These are phyloP conservation scores for Malurus alboscapulatus DNA, from an alignment of 2,113 vertebrate genomes.

Conservation along the genomic window DNA sequence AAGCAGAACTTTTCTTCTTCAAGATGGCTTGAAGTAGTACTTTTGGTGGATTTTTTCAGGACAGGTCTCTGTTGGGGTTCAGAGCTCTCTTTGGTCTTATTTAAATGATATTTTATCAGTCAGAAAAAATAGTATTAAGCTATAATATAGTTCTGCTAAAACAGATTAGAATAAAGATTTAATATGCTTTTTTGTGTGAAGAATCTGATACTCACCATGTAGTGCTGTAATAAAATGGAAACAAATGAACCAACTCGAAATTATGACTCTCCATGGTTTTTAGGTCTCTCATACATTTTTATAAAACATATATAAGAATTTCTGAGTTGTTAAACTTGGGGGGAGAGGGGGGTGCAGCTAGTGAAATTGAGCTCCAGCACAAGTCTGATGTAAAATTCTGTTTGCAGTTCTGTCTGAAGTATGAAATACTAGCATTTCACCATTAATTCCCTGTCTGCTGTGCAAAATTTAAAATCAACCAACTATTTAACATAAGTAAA, in stretches of 20 bases:
- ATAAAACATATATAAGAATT: constrained; percentile 70
- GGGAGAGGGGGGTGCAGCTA: background rate
- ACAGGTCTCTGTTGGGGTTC: constrained; percentile 42
- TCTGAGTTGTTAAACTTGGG: constrained; percentile 69
- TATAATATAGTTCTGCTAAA: constrained; percentile 74
- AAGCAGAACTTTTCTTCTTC: constrained; percentile 40
- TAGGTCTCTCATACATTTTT: constrained; percentile 72
- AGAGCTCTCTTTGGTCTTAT: constrained; percentile 67
- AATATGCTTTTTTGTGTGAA: constrained; percentile 69
- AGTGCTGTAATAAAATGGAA: constrained; percentile 73
- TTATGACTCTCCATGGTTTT: constrained; percentile 77
- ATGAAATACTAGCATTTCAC: background rate
- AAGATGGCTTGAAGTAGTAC: constrained; percentile 2
- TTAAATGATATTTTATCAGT: constrained; percentile 73
- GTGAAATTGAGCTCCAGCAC: constrained; percentile 44
- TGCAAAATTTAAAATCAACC: background rate
- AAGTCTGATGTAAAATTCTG: constrained; percentile 7
- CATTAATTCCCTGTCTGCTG: background rate
- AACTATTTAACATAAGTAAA: background rate
- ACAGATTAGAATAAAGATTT: constrained; percentile 79
- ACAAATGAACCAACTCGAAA: constrained; percentile 75
- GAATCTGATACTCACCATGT: constrained; percentile 62
- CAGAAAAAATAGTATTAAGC: constrained; percentile 75
- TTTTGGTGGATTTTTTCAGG: constrained; percentile 6
- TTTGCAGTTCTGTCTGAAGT: background rate